Conservation (phyloP, 2,888 invertebrate species). For the Apamea crenata region DNA sequence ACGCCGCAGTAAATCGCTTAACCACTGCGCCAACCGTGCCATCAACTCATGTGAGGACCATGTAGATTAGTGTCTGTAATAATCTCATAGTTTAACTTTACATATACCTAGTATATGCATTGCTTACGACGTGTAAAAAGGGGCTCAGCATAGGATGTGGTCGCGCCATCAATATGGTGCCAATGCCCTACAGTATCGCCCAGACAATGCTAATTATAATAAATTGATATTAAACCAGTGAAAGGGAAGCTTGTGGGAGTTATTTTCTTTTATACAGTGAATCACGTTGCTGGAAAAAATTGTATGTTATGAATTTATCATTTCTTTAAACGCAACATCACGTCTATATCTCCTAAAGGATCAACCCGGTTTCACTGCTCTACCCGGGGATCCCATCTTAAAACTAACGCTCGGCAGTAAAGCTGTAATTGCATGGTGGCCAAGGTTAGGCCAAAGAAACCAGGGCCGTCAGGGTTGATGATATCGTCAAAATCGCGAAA, state of each 20-base stretch:
- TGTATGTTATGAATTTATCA: not conserved
- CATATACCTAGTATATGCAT: not conserved
- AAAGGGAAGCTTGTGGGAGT: constrained; percentile 63
- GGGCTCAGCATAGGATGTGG: not conserved
- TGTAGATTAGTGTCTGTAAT: no score
- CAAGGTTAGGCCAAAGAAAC: not conserved
- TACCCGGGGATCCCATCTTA: no score
- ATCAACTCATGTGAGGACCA: no score
- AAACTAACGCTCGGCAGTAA: not conserved
- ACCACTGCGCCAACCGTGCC: no score
- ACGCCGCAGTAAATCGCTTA: no score
- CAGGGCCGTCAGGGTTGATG: no score
- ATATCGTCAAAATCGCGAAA: not conserved
- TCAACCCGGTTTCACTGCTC: no score
- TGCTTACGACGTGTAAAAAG: not conserved
- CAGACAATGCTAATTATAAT: constrained; percentile 40
- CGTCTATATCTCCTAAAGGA: no score
- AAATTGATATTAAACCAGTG: constrained; percentile 47
- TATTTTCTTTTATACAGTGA: constrained; percentile 42
- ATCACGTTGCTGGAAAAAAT: not conserved
- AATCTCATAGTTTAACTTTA: no score
- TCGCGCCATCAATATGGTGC: not conserved
- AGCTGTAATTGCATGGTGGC: not conserved
- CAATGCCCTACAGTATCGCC: constrained; percentile 48
- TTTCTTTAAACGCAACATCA: not conserved